Evolutionary conservation across 2,888 invertebrate genomes (phyloP), one percentile per base, ranked within the genome.

Genomic region (Drosophila hawaiiensis): DNA sequence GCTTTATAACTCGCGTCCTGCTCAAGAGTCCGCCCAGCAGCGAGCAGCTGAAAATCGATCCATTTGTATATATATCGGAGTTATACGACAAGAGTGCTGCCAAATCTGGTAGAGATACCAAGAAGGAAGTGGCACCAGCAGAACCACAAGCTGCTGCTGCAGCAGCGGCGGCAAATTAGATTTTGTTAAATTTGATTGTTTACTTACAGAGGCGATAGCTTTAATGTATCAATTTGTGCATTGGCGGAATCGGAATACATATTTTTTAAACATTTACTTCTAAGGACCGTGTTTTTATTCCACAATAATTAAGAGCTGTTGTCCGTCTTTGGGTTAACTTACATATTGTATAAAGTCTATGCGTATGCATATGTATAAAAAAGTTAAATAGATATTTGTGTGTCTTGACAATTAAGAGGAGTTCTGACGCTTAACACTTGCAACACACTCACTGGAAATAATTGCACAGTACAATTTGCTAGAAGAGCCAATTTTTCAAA

Each of bases 1-100:
- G 94, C 22, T 97, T 97, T 85, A 95, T 98, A 70, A 95, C 95
- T 28, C 96, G 97, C 82, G 95, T 96, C 77, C 85, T 95, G 12
- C 90, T 97, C 56, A 93, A 94, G 70, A 95, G 95, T 85, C 95
- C 95, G 1, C 96, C 96, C 6, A 95, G 96, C 9, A 86, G 92
- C 33, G 97, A 97, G 91, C 94, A 94, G 80, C 93, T 97, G 0
- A 96, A 96, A 93, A 94, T 97, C 29, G 95, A 97, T 92, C 95
- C 95, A 4, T 95, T 95, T 78, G 90, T 94, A 0, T 94, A 94
- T 78, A 94, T 95, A 7, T 76, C 92, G 1, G 93, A 92, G 69
- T 69, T 90, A 35, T 91, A 82, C 60, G 90, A 88, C 25, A 88
- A 88, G 52, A 72, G 52, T 19, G 73, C 77, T 22, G 56, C 65